Base-by-base conservation (phyloP, 1,140 invertebrate species). In the Druon quercuslanigerum region DNA sequence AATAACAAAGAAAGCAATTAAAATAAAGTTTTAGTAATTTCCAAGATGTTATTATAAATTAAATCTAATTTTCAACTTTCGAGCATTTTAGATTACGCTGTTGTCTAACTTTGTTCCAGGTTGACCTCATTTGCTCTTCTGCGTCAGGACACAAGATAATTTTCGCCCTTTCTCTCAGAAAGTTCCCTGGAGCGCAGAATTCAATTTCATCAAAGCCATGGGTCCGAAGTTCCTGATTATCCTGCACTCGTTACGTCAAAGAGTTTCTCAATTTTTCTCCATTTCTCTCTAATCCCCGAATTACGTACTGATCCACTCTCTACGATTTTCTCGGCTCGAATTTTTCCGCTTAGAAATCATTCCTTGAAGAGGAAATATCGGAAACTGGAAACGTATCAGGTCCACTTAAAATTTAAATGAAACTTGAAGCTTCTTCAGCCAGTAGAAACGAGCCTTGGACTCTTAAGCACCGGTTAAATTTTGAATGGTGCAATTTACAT, bases 321-420 rank as follows among this genome's bases (percentile, higher is more conserved):
- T 25, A 60, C 60, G 6, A 66, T 66, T 66, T 40, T 66, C 20
- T 1, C 25, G 25, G 16, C 20, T 66, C 25, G 20, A 66, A 33
- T 66, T 46, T 66, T 16, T 1, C 33, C 60, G 60, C 33, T 66
- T 33, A 40, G 4, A 13, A 46, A 33, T 0, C 25, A 66, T 25
- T 8, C 25, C 40, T 66, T 2, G n/a, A 12, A 33, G 14, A 9
- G 33, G n/a, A 66, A 66, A 66, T 25, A 46, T n/a, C 60, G 46
- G 25, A 66, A 66, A 66, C 60, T 33, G 40, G n/a, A 40, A 66
- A 40, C 60, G 60, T 66, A 66, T 66, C 40, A 66, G 60, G n/a
- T 66, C 60, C 46, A 66, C 60, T 66, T 66, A 66, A 66, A 66
- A 66, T 66, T 66, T 66, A 66, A 66, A 66, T 66, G 25, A 66